Percentiles rank a stretch among this genome's conserved stretches.
Conservation (phyloP, 2,888 invertebrate genomes). For the Pandemis cinnamomeana region DNA sequence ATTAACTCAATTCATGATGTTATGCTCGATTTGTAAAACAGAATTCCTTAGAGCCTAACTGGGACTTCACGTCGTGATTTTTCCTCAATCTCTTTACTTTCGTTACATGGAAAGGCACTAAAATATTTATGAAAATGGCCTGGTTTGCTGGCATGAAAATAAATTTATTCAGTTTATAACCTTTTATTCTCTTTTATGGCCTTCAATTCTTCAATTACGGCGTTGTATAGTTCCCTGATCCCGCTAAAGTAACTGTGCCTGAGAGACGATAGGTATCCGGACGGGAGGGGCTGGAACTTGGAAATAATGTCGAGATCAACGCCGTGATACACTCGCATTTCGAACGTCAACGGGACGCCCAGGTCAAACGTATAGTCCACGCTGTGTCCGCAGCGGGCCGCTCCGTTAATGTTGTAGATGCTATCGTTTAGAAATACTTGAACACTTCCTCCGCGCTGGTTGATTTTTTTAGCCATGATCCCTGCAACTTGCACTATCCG, state of each 20-base stretch:
- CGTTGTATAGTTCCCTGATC: slow-evolving; percentile 67
- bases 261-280: slow-evolving; percentile 62
- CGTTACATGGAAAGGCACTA: slow-evolving; percentile 1
- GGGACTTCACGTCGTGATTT: neutral
- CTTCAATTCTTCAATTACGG: slow-evolving; percentile 58
- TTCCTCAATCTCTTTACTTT: slow-evolving; percentile 20
- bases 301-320: slow-evolving; percentile 59
- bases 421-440: slow-evolving; percentile 63
- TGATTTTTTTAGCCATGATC: slow-evolving; percentile 63
- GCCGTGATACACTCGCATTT: slow-evolving; percentile 73
- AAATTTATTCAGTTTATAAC: neutral
- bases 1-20: slow-evolving; percentile 68
- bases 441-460: slow-evolving; percentile 62
- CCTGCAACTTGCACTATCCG: slow-evolving; percentile 55
- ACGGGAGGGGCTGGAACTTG: slow-evolving; percentile 68
- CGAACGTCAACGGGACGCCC: slow-evolving; percentile 60
- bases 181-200: slow-evolving; percentile 44
- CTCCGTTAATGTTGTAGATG: slow-evolving; percentile 61
- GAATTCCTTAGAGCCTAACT: slow-evolving; percentile 45
- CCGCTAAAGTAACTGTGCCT: slow-evolving; percentile 69
- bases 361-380: slow-evolving; percentile 67
- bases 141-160: neutral
- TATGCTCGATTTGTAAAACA: slow-evolving; percentile 54
- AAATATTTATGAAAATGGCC: slow-evolving; percentile 6
- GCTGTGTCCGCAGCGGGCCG: slow-evolving; percentile 69